Percentiles rank a stretch among this genome's conserved stretches.
Conservation (phyloP, 2,888 invertebrate genomes). For the Hartigia nigra region DNA sequence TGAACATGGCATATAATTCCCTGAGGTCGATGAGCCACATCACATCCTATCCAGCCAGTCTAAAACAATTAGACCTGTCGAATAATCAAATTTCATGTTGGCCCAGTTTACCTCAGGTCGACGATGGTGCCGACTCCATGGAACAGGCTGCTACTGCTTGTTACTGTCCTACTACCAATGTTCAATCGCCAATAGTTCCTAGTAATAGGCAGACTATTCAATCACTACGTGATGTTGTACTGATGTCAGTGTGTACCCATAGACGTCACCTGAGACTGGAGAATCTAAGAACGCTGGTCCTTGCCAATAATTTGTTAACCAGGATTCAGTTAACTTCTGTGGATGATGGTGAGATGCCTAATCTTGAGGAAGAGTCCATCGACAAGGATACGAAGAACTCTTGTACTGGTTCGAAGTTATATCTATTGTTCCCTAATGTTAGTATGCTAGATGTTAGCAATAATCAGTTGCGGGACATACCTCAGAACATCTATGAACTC, state of each 20-base stretch:
- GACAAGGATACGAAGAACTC: slow-evolving; percentile 56
- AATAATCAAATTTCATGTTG: slow-evolving; percentile 92
- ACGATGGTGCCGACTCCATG: slow-evolving; percentile 72
- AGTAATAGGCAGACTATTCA: slow-evolving; percentile 65
- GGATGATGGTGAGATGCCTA: slow-evolving; percentile 77
- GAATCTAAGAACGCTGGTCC: slow-evolving; percentile 82
- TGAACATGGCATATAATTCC: slow-evolving; percentile 93
- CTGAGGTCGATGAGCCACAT: slow-evolving; percentile 71
- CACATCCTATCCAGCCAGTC: slow-evolving; percentile 87
- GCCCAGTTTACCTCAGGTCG: slow-evolving; percentile 82
- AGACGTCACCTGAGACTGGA: slow-evolving; percentile 86
- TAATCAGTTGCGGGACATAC: slow-evolving; percentile 84
- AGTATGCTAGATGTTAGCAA: slow-evolving; percentile 95
- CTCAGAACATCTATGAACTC: slow-evolving; percentile 86
- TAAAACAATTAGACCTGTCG: slow-evolving; percentile 93
- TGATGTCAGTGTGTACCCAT: slow-evolving; percentile 86
- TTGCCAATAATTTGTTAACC: slow-evolving; percentile 87
- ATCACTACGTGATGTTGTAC: slow-evolving; percentile 77
- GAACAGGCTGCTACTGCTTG: slow-evolving; percentile 79
- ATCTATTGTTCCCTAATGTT: slow-evolving; percentile 89
- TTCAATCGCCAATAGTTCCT: slow-evolving; percentile 55
- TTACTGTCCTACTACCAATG: slow-evolving; percentile 70
- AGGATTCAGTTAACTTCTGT: slow-evolving; percentile 85
- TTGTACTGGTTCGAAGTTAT: slow-evolving; percentile 52
- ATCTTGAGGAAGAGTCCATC: slow-evolving; percentile 68